These are phyloP conservation scores for Pinctada fucata DNA, from an alignment of 2,888 invertebrate species.

Conservation along the genomic window DNA sequence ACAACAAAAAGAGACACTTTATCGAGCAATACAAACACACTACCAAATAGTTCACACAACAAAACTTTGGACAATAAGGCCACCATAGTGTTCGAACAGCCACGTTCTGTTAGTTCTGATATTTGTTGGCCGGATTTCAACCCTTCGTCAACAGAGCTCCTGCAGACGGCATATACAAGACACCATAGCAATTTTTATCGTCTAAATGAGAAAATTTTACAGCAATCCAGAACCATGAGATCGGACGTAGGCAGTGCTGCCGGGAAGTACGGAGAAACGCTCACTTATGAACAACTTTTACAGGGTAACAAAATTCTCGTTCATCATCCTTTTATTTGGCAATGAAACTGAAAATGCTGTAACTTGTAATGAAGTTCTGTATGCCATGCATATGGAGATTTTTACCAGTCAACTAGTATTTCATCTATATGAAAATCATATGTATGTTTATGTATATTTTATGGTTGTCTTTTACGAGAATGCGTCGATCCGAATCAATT, in stretches of 20 bases:
- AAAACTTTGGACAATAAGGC: background rate
- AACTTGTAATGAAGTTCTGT: too few relatives aligned
- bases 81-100: conserved; percentile 34
- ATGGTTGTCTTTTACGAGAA: too few relatives aligned
- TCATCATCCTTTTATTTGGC: too few relatives aligned
- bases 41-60: too few relatives aligned
- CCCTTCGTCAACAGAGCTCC: conserved; percentile 60
- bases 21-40: too few relatives aligned
- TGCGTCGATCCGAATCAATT: too few relatives aligned
- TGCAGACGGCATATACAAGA: conserved; percentile 62
- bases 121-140: conserved; percentile 65
- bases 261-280: conserved; percentile 64
- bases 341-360: too few relatives aligned
- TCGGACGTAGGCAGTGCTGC: conserved; percentile 64
- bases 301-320: conserved; percentile 57
- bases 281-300: conserved; percentile 69
- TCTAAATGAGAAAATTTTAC: conserved; percentile 61
- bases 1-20: too few relatives aligned
- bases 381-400: too few relatives aligned
- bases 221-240: conserved; percentile 65
- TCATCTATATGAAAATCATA: too few relatives aligned
- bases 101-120: conserved; percentile 47
- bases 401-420: too few relatives aligned
- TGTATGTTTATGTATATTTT: too few relatives aligned
- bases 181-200: conserved; percentile 62